These are phyloP conservation scores for Tetragnatha montana DNA, from an alignment of 2,888 invertebrate species.

Conservation along the genomic window DNA sequence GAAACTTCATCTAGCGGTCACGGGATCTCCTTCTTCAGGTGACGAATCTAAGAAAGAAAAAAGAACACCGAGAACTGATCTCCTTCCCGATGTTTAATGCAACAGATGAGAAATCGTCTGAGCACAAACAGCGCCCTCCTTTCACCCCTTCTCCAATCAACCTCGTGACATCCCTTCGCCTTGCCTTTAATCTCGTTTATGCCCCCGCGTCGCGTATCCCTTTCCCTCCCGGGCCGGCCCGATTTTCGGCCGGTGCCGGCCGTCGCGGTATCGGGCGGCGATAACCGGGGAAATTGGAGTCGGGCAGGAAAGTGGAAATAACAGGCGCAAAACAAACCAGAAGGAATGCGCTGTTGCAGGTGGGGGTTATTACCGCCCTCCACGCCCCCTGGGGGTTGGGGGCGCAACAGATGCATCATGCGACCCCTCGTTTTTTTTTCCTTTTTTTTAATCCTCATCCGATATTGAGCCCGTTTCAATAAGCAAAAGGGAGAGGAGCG, in stretches of 20 bases:
- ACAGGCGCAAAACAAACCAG: slow-evolving; percentile 36
- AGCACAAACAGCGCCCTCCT: slow-evolving; percentile 49
- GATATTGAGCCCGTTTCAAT: slow-evolving; percentile 69
- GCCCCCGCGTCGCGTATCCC: background rate
- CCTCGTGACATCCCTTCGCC: slow-evolving; percentile 65
- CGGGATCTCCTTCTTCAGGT: slow-evolving; percentile 52
- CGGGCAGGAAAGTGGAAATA: slow-evolving; percentile 9
- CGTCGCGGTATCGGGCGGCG: background rate
- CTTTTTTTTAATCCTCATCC: slow-evolving; percentile 55
- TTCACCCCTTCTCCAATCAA: slow-evolving; percentile 66
- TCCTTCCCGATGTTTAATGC: slow-evolving; percentile 66
- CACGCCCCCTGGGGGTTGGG: slow-evolving; percentile 13
- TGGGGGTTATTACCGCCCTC: slow-evolving; percentile 57
- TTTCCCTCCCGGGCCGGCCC: slow-evolving; percentile 8
- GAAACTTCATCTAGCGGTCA: slow-evolving; percentile 47
- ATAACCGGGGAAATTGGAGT: slow-evolving; percentile 16
- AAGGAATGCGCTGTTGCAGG: slow-evolving; percentile 54
- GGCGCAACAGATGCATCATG: slow-evolving; percentile 27
- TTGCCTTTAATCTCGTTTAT: slow-evolving; percentile 69
- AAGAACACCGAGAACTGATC: slow-evolving; percentile 10
- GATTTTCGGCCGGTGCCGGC: background rate
- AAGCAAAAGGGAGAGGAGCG: slow-evolving; percentile 34
- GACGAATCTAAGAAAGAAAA: slow-evolving; percentile 8
- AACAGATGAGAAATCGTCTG: slow-evolving; percentile 67
- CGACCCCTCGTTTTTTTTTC: slow-evolving; percentile 10